Conservation (phyloP, 1,140 invertebrate species). For the Brachionus sp. region DNA sequence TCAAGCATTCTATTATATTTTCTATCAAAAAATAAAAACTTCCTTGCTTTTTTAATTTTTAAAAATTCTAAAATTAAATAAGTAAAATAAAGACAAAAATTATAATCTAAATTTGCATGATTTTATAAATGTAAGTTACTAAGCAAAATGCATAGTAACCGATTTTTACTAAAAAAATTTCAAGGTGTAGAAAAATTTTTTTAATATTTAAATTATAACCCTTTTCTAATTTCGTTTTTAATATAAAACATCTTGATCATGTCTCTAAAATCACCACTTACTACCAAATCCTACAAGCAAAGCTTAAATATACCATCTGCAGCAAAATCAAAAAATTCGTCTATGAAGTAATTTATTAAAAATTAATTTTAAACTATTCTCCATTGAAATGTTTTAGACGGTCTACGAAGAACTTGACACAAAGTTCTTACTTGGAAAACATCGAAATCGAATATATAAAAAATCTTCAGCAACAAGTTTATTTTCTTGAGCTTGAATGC, state of each 20-base stretch:
- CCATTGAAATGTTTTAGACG: background rate
- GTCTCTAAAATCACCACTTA: background rate
- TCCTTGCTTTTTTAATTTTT: too few relatives aligned
- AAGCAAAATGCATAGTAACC: constrained; percentile 17
- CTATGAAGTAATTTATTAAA: background rate
- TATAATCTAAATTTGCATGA: background rate
- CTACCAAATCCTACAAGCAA: constrained; percentile 4
- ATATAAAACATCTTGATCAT: background rate
- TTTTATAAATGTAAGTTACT: background rate
- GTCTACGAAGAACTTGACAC: background rate
- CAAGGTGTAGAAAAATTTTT: background rate
- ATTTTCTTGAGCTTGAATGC: constrained; percentile 58
- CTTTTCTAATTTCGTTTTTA: background rate
- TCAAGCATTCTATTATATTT: too few relatives aligned
- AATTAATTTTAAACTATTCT: background rate
- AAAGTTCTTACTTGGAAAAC: constrained; percentile 41
- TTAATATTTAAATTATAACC: background rate
- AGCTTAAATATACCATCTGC: background rate
- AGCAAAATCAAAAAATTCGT: background rate
- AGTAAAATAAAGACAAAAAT: background rate
- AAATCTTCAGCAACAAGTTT: constrained; percentile 59
- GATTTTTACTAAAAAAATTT: background rate
- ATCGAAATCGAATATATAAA: constrained; percentile 60
- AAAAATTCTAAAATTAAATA: too few relatives aligned
- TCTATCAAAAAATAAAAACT: too few relatives aligned